Evolutionary conservation across 2,797 vertebrate genomes (phyloP).

Genomic region (Anas bahamensis): DNA sequence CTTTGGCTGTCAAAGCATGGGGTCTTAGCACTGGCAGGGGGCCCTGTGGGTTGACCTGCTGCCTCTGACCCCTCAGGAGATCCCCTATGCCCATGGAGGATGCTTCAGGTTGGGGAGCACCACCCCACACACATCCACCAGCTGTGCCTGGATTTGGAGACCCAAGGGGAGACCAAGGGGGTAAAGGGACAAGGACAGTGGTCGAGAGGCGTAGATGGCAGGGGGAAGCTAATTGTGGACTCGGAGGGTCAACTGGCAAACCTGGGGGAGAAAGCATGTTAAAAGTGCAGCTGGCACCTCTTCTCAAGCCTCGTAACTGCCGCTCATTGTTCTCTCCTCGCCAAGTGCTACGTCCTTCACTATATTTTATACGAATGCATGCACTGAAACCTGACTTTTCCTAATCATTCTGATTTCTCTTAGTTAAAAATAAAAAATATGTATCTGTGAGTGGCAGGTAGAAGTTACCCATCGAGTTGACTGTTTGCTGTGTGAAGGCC

Average conservation of each 20-base stretch:
- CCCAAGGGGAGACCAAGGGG: fast-evolving
- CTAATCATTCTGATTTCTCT: not conserved
- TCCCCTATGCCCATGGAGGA: fast-evolving
- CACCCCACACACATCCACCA: not conserved
- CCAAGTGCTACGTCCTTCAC: not conserved
- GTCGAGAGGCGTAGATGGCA: not conserved
- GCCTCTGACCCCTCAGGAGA: fast-evolving
- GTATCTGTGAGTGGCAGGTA: too few relatives aligned
- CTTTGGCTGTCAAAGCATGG: fast-evolving
- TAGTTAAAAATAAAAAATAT: not conserved
- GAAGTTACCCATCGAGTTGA: not conserved
- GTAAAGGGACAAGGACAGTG: too few relatives aligned
- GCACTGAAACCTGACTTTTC: not conserved
- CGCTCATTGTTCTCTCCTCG: not conserved
- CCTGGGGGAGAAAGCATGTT: not conserved
- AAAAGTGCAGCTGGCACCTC: not conserved
- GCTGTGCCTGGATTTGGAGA: not conserved
- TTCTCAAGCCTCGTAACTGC: not conserved
- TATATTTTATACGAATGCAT: not conserved
- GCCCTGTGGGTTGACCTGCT: fast-evolving
- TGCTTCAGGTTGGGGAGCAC: not conserved
- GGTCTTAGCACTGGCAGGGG: not conserved
- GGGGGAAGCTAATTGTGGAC: not conserved
- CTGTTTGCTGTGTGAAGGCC: not conserved
- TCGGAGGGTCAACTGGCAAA: not conserved